A percentile compares a stretch with the other conserved stretches of the same genome.
Evolutionary conservation across 2,797 vertebrate genomes (phyloP).

Genomic region (Dendrocincla fuliginosa): DNA sequence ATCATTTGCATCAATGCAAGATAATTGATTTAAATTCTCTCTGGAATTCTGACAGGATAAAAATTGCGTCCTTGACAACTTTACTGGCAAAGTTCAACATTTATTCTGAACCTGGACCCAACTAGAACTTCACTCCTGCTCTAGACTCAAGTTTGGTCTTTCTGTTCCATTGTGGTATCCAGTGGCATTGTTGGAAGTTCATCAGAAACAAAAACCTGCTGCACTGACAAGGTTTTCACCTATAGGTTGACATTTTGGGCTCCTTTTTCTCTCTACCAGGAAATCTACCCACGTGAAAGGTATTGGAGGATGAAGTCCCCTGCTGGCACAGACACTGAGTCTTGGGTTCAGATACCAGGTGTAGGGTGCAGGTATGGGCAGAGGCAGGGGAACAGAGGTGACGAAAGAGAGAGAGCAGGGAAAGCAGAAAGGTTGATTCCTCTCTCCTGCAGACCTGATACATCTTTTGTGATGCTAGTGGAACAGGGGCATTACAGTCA

Average conservation of each 20-base stretch:
- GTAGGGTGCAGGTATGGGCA: not conserved
- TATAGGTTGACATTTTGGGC: not conserved
- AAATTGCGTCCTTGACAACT: not conserved
- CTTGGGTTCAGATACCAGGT: not conserved
- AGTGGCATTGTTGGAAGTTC: not conserved
- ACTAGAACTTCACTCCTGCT: not conserved
- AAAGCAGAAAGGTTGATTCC: not conserved
- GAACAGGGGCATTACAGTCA: not conserved
- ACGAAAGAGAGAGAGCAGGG: not conserved
- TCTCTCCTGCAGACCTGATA: not conserved
- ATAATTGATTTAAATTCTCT: not conserved
- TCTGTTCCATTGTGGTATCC: not conserved
- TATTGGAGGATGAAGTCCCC: not conserved
- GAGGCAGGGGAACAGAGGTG: not conserved
- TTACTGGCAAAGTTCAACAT: not conserved
- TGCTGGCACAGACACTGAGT: not conserved
- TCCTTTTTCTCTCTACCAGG: not conserved
- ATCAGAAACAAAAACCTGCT: not conserved
- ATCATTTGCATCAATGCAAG: not conserved
- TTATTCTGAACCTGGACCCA: not conserved
- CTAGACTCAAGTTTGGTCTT: not conserved
- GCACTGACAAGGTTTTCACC: not conserved
- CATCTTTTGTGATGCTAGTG: not conserved
- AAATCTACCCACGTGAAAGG: not conserved
- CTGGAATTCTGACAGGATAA: not conserved